Base-by-base conservation (phyloP, 2,888 invertebrate genomes). In the Sinotaia quadrata region DNA sequence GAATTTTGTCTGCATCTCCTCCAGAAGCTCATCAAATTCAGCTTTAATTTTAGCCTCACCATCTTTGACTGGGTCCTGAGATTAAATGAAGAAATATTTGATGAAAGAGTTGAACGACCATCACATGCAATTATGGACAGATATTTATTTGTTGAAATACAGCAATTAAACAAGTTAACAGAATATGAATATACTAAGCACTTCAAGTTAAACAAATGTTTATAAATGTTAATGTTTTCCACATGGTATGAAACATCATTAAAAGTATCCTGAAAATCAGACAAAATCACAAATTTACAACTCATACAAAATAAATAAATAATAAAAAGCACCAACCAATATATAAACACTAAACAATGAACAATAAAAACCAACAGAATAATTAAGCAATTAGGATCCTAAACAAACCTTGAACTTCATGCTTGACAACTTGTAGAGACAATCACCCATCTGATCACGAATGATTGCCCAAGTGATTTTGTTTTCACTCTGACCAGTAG, bases 381-480 rank as follows among this genome's bases (percentile, higher is more conserved):
- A 36, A 5, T 27, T 5, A 7, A 15, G 21, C 12, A 58, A 5
- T 27, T 10, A 47, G 8, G 37, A 10, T 41, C 7, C 21, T 5
- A 2, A 54, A n/a, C 84, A 78, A 83, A 94, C 95, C 93, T 97
- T 98, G 92, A 99, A 99, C 90, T 99, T 99, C 98, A 99, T 99
- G 87, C 95, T 95, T 86, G 95, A 96, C 79, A 99, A 92, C 89
- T 98, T 96, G 91, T 99, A 98, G 83, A 99, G 92, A 84, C 96
- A 94, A 88, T 94, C 86, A 86, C 94, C 94, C 96, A 99, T 96
- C 84, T 96, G 94, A 88, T 99, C 99, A 77, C 96, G 93, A 89
- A 99, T 99, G 66, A 95, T 94, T 85, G 94, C 93, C 98, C 98
- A 99, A 73, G 99, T 99, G 87, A 96, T 94, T 91, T 98, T 98